Evolutionary conservation across 2,888 invertebrate species (phyloP).

Genomic region (Tanaodytes sp.): DNA sequence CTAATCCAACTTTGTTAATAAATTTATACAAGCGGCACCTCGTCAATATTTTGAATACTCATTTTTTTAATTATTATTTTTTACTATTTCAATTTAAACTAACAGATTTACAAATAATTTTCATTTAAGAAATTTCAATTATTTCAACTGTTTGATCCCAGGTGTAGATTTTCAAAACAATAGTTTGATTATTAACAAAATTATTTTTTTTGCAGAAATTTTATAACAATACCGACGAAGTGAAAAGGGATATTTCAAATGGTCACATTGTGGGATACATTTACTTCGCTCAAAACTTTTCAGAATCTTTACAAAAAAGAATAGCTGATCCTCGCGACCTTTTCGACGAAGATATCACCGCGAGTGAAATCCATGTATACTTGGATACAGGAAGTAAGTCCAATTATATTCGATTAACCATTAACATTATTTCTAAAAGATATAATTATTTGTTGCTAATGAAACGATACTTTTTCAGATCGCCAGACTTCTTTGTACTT

Average conservation of each 20-base stretch:
- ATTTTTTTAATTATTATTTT: constrained; percentile 10
- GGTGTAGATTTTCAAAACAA: too few species aligned
- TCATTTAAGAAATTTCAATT: too few species aligned
- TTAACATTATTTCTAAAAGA: too few species aligned
- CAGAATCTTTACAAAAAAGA: constrained; percentile 77
- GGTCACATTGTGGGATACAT: constrained; percentile 79
- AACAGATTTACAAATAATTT: too few species aligned
- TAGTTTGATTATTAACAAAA: too few species aligned
- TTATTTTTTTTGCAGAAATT: constrained; percentile 68
- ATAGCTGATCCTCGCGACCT: constrained; percentile 74
- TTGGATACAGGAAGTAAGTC: constrained; percentile 82
- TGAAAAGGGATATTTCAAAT: constrained; percentile 74
- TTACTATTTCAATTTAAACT: too few species aligned
- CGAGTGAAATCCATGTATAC: constrained; percentile 78
- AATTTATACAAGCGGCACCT: too few species aligned
- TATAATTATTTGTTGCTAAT: too few species aligned
- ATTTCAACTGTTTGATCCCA: too few species aligned
- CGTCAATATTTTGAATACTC: too few species aligned
- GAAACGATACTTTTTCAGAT: constrained; percentile 75
- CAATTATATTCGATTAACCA: too few species aligned
- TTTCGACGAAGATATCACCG: constrained; percentile 63
- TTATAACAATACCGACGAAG: constrained; percentile 75
- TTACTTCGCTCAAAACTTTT: constrained; percentile 82
- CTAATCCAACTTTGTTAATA: too few species aligned
- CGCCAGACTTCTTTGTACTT: constrained; percentile 86